A percentile compares a stretch with the other conserved stretches of the same genome.
These are phyloP conservation scores for Uropetala carovei DNA, from an alignment of 2,888 invertebrate genomes.

Conservation along the genomic window DNA sequence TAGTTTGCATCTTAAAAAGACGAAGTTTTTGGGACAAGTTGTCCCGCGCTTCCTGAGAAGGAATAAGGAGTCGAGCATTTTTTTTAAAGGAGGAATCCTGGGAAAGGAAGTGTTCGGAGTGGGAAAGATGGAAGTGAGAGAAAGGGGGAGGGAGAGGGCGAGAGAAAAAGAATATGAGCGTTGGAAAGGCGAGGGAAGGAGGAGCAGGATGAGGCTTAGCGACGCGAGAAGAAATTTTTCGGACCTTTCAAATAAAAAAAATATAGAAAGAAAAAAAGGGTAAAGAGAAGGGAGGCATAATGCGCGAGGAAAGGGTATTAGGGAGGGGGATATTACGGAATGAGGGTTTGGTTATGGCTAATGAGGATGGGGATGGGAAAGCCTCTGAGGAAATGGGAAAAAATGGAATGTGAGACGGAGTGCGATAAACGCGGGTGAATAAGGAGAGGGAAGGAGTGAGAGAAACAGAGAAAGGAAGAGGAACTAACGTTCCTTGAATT, in stretches of 20 bases:
- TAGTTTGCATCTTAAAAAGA: too few relatives aligned
- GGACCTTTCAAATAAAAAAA: neutral
- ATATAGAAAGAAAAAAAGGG: neutral
- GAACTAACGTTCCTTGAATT: neutral
- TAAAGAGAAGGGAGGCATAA: neutral
- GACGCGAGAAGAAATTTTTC: neutral
- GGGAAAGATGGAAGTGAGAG: neutral
- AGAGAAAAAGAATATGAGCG: neutral
- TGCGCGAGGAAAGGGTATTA: neutral
- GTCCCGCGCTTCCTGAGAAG: neutral
- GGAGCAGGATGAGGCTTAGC: neutral
- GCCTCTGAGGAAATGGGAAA: neutral
- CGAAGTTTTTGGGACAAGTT: too few relatives aligned
- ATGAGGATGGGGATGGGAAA: slow-evolving; percentile 22
- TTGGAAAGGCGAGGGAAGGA: neutral
- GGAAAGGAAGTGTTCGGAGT: neutral
- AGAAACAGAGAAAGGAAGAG: neutral
- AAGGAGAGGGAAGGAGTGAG: neutral
- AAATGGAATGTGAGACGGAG: neutral
- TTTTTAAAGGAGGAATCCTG: too few relatives aligned
- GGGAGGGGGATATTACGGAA: neutral
- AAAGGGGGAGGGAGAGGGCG: neutral
- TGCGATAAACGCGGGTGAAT: neutral
- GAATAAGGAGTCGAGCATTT: neutral
- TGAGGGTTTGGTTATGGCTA: slow-evolving; percentile 33